These are phyloP conservation scores for Embiotoca jacksoni DNA, from an alignment of 2,113 vertebrate genomes.

Conservation along the genomic window DNA sequence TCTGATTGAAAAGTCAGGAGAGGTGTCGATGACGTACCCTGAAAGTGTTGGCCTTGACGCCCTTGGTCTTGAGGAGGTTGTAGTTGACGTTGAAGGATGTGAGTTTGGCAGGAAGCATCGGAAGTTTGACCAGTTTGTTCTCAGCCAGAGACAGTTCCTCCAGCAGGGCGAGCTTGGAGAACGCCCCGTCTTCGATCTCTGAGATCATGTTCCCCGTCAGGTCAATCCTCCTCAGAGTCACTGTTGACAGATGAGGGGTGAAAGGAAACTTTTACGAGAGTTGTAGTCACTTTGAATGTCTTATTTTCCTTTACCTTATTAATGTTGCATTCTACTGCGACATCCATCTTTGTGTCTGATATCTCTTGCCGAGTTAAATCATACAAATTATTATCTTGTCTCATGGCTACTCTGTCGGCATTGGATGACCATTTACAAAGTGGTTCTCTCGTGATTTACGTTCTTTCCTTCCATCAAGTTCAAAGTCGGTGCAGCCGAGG, in stretches of 20 bases:
- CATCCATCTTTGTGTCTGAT: no score
- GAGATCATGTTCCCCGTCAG: conserved; percentile 94
- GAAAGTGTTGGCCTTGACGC: conserved; percentile 95
- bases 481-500: no score
- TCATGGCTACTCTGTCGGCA: no score
- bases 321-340: no score
- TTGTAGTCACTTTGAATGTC: background rate
- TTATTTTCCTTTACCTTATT: no score
- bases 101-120: conserved; percentile 92
- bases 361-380: no score
- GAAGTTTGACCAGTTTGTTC: conserved; percentile 91
- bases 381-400: no score
- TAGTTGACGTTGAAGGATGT: conserved; percentile 90
- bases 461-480: no score
- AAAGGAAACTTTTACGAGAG: background rate
- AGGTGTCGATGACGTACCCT: conserved; percentile 85
- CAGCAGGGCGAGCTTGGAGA: conserved; percentile 89
- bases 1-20: background rate
- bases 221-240: conserved; percentile 95
- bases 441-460: no score
- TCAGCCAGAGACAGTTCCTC: conserved; percentile 95
- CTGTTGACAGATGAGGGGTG: conserved; percentile 72
- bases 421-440: no score
- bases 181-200: conserved; percentile 95
- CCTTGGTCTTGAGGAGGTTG: conserved; percentile 93